Evolutionary conservation across 2,113 vertebrate genomes (phyloP).

Genomic region (Poecilia latipinna): DNA sequence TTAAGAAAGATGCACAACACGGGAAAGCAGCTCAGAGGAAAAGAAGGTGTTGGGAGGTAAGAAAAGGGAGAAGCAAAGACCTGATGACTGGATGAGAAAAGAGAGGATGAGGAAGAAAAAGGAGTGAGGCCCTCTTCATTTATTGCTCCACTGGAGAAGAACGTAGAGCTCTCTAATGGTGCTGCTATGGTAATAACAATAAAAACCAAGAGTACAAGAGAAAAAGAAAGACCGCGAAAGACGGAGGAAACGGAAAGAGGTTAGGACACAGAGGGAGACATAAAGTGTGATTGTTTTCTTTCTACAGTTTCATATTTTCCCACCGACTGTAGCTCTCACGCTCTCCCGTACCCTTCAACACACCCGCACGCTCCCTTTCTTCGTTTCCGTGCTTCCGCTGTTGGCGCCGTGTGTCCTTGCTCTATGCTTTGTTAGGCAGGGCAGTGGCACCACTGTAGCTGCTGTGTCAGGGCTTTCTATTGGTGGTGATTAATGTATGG

Average conservation of each 20-base stretch:
- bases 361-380: constrained; percentile 77
- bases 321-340: constrained; percentile 59
- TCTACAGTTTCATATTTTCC: constrained; percentile 67
- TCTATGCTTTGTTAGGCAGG: constrained; percentile 99
- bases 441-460: constrained; percentile 86
- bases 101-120: constrained; percentile 63
- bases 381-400: constrained; percentile 87
- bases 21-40: neutral
- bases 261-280: constrained; percentile 65
- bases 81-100: constrained; percentile 61
- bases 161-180: constrained; percentile 98
- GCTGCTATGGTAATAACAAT: constrained; percentile 98
- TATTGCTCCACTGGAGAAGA: constrained; percentile 99
- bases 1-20: neutral
- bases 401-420: constrained; percentile 97
- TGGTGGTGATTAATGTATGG: constrained; percentile 98
- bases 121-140: constrained; percentile 93
- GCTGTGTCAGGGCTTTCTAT: constrained; percentile 98
- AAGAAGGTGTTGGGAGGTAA: constrained; percentile 39
- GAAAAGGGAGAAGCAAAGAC: constrained; percentile 36
- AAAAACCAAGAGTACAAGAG: constrained; percentile 71
- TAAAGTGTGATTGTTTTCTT: constrained; percentile 74
- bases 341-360: constrained; percentile 68
- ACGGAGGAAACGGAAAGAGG: constrained; percentile 57
- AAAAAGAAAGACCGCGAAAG: constrained; percentile 53